phyloP scores from a whole-genome alignment of 2,113 vertebrate species.

The Tichodroma muraria region DNA sequence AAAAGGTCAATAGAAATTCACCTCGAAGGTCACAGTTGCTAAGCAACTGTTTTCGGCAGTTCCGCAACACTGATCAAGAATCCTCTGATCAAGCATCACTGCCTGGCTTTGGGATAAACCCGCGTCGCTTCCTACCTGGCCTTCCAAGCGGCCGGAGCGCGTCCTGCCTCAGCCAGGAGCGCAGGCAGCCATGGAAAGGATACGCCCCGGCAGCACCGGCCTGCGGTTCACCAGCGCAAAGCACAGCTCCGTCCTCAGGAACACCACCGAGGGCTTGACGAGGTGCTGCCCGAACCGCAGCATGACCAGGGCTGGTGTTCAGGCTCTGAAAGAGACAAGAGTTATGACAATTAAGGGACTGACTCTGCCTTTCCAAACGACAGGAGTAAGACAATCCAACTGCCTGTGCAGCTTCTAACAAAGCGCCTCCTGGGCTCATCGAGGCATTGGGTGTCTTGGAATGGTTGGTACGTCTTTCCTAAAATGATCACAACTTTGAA shows the following conservation, averaged over 20 bases:
- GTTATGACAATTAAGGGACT: not conserved
- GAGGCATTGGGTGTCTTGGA: not conserved
- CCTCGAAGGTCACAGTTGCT: conserved; percentile 78
- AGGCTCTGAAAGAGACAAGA: conserved; percentile 25
- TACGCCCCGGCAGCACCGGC: conserved; percentile 85
- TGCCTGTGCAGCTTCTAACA: not conserved
- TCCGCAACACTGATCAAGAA: conserved; percentile 65
- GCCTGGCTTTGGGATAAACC: conserved; percentile 53
- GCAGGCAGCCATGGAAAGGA: conserved; percentile 43
- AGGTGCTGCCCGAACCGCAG: conserved; percentile 84
- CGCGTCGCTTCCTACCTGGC: conserved; percentile 63
- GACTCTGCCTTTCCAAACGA: not conserved
- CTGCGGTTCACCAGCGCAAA: conserved; percentile 87
- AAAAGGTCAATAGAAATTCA: conserved; percentile 74
- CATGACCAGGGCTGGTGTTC: conserved; percentile 29
- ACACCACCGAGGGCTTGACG: conserved; percentile 79
- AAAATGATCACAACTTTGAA: not conserved
- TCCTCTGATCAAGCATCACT: conserved; percentile 24
- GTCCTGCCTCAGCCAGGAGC: not conserved
- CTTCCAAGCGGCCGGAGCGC: not conserved
- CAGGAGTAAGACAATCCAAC: not conserved
- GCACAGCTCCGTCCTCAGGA: conserved; percentile 82
- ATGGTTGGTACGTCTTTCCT: not conserved
- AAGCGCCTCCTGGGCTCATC: not conserved
- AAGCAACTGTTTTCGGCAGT: conserved; percentile 74